Conservation (phyloP, 2,888 invertebrate genomes). For the Trissolcus brochymenae region DNA sequence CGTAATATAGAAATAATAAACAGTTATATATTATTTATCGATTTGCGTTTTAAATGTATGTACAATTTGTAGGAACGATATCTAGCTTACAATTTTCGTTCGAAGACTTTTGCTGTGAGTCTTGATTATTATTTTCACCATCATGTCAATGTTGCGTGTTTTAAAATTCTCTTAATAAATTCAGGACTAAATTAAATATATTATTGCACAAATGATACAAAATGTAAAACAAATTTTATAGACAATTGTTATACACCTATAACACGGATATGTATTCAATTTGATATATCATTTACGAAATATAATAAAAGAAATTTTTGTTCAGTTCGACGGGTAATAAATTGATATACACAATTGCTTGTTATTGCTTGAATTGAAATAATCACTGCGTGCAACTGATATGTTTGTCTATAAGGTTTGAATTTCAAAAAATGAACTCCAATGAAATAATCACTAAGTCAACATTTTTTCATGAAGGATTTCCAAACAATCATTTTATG, state of each 20-base stretch:
- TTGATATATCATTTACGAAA: background rate
- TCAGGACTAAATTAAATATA: conserved; percentile 17
- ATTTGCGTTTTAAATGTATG: conserved; percentile 17
- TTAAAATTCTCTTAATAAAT: conserved; percentile 9
- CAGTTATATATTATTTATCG: conserved; percentile 3
- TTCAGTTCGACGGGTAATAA: background rate
- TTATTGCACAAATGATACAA: conserved; percentile 29
- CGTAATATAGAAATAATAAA: background rate
- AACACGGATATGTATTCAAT: background rate
- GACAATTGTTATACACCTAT: conserved; percentile 5
- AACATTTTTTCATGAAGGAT: background rate
- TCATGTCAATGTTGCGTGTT: background rate
- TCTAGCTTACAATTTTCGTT: conserved; percentile 11
- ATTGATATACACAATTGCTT: no score
- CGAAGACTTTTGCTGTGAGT: background rate
- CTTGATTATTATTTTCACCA: background rate
- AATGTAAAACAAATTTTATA: conserved; percentile 31
- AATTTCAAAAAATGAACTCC: no score
- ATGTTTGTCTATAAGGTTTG: background rate
- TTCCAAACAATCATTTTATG: background rate
- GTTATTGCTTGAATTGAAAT: no score
- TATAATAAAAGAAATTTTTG: background rate
- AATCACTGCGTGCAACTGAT: conserved; percentile 1
- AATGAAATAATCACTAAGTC: no score
- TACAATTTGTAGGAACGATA: conserved; percentile 38